These are phyloP conservation scores for Parnassius smintheus DNA, from an alignment of 2,888 invertebrate genomes.

Conservation along the genomic window DNA sequence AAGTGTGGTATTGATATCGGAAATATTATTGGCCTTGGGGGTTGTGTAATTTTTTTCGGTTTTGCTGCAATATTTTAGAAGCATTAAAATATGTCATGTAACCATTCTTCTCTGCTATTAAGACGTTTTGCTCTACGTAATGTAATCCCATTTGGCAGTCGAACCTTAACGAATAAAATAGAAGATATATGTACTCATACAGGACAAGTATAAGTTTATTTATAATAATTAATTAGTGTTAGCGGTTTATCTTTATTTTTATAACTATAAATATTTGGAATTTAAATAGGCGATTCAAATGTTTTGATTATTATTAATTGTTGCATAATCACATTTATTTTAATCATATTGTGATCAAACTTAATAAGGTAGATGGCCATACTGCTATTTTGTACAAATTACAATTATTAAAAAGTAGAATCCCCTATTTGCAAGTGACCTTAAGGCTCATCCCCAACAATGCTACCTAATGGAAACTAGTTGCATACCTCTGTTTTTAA, in stretches of 20 bases:
- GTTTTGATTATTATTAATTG: not conserved
- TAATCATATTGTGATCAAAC: not conserved
- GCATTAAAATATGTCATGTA: slow-evolving; percentile 28
- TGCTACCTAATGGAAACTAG: no score
- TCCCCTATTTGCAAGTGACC: no score
- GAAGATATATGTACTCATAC: slow-evolving; percentile 63
- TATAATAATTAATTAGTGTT: slow-evolving; percentile 15
- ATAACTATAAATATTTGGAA: not conserved
- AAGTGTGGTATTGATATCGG: no score
- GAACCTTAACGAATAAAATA: slow-evolving; percentile 48
- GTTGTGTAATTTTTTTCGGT: no score
- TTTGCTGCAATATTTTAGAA: no score
- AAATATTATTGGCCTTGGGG: no score
- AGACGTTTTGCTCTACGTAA: slow-evolving; percentile 34
- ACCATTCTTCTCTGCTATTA: slow-evolving; percentile 33
- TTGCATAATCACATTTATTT: not conserved
- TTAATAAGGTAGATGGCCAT: no score
- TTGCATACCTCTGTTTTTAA: no score
- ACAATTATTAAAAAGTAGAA: no score
- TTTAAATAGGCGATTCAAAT: not conserved
- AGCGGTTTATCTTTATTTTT: not conserved
- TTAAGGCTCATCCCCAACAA: no score
- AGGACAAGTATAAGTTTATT: slow-evolving; percentile 52
- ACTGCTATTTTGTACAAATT: no score
- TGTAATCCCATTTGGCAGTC: slow-evolving; percentile 35